A percentile compares a stretch with the other conserved stretches of the same genome.
Conservation (phyloP, 2,797 vertebrate genomes). For the Thamnophis elegans region DNA sequence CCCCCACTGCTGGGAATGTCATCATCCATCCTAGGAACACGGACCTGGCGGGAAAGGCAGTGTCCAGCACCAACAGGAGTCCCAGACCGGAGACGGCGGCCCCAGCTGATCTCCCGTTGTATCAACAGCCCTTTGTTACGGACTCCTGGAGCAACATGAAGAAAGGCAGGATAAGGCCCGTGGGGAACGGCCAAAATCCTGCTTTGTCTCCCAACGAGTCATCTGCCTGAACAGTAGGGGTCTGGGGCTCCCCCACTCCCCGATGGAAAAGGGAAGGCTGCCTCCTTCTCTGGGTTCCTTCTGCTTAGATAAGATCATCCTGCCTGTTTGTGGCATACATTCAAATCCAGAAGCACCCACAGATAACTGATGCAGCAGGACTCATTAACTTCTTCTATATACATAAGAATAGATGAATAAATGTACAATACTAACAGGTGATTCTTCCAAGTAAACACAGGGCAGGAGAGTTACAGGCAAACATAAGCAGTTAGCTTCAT, state of each 20-base stretch:
- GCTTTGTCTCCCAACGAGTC: conserved; percentile 71
- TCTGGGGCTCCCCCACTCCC: neutral
- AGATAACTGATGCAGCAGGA: too few relatives aligned
- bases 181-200: conserved; percentile 73
- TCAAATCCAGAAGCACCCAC: too few relatives aligned
- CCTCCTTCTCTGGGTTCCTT: neutral
- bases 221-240: conserved; percentile 76
- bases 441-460: too few relatives aligned
- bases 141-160: conserved; percentile 80
- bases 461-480: too few relatives aligned
- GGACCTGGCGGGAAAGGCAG: conserved; percentile 78
- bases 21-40: conserved; percentile 75
- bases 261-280: neutral
- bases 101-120: conserved; percentile 85
- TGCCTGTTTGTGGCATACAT: too few relatives aligned
- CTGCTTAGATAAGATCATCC: neutral
- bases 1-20: conserved; percentile 75
- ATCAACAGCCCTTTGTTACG: conserved; percentile 72
- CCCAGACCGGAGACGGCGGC: conserved; percentile 71
- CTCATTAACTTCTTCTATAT: too few relatives aligned
- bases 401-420: too few relatives aligned
- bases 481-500: too few relatives aligned
- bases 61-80: conserved; percentile 71
- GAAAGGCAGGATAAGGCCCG: conserved; percentile 78
- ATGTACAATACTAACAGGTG: too few relatives aligned